A percentile compares a stretch with the other conserved stretches of the same genome.
phyloP scores from a whole-genome alignment of 2,888 invertebrate species.

The Gerris lacustris region DNA sequence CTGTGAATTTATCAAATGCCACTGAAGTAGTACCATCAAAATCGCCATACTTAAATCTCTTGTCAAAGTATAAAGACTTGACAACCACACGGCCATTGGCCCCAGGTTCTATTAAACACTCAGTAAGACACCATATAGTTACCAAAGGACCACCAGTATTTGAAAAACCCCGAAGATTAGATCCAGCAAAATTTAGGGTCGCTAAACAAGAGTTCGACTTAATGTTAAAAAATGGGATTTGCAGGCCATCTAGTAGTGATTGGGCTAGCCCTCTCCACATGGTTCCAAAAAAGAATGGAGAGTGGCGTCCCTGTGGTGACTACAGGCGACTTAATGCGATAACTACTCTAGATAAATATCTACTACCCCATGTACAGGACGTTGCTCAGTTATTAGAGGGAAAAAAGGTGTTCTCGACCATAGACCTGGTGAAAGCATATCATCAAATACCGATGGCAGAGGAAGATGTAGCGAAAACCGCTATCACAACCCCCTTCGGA shows the following conservation, averaged over 20 bases:
- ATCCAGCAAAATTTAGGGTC: conserved; percentile 12
- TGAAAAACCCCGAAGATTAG: not conserved
- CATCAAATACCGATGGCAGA: conserved; percentile 28
- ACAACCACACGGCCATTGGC: not conserved
- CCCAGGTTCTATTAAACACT: not conserved
- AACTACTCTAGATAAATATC: conserved; percentile 32
- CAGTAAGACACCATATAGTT: not conserved
- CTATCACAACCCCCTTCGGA: conserved; percentile 30
- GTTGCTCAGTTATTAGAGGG: conserved; percentile 28
- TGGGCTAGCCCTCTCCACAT: too few species aligned
- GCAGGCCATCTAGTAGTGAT: too few species aligned
- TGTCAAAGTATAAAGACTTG: not conserved
- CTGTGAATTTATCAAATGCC: not conserved
- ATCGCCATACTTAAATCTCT: not conserved
- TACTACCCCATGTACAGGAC: conserved; percentile 33
- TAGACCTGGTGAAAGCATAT: conserved; percentile 35
- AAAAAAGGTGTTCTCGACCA: conserved; percentile 30
- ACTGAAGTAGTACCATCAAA: not conserved
- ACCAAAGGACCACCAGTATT: not conserved
- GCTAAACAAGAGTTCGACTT: conserved; percentile 32
- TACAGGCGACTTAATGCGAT: conserved; percentile 27
- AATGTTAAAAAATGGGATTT: too few species aligned
- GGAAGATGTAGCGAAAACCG: conserved; percentile 30
- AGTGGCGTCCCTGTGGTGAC: too few species aligned
- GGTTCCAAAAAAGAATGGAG: too few species aligned